Evolutionary conservation across 2,888 invertebrate genomes (phyloP).

Genomic region (Meliscaeva auricollis): DNA sequence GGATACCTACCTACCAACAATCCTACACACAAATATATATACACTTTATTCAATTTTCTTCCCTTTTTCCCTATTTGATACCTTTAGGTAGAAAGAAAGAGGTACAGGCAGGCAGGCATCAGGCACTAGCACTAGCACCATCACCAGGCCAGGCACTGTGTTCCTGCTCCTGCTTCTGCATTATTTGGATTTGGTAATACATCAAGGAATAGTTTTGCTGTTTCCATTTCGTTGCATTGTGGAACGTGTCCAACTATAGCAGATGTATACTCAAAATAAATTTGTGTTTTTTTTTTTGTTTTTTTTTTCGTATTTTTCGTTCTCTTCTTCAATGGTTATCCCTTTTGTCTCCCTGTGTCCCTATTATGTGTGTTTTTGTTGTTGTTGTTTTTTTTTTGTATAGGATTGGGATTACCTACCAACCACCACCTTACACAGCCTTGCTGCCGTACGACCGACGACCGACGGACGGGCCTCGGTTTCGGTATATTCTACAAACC

Average conservation of each 20-base stretch:
- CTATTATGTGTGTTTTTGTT: neutral
- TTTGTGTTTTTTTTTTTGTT: constrained; percentile 38
- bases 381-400: constrained; percentile 8
- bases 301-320: neutral
- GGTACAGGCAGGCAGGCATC: constrained; percentile 21
- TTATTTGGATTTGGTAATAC: constrained; percentile 46
- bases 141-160: constrained; percentile 40
- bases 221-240: constrained; percentile 68
- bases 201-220: constrained; percentile 56
- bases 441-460: too few relatives aligned
- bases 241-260: constrained; percentile 74
- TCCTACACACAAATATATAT: neutral
- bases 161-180: constrained; percentile 38
- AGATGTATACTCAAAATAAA: constrained; percentile 67
- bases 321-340: constrained; percentile 50
- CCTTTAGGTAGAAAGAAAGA: constrained; percentile 29
- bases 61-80: constrained; percentile 21
- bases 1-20: neutral
- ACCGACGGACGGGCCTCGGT: too few relatives aligned
- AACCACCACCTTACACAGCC: constrained; percentile 18
- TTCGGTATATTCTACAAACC: neutral
- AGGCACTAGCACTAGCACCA: too few relatives aligned
- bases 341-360: constrained; percentile 46
- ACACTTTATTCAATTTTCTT: constrained; percentile 60
- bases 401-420: constrained; percentile 26